Conservation (phyloP, 2,113 vertebrate genomes). For the Saccopteryx bilineata region DNA sequence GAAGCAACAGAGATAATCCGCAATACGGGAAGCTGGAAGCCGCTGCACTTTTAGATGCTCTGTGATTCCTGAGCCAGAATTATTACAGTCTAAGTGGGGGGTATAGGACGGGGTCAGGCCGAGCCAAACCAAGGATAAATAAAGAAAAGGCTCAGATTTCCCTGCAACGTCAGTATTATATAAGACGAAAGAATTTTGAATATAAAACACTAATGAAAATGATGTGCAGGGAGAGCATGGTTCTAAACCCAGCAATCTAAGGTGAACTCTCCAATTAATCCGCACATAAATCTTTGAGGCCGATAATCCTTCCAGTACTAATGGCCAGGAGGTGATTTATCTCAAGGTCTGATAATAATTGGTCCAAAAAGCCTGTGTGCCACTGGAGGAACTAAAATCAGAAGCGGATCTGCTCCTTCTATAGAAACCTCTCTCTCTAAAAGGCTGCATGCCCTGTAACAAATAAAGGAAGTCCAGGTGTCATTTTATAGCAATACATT, state of each 20-base stretch:
- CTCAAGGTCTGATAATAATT: constrained; percentile 78
- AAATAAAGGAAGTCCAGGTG: not conserved
- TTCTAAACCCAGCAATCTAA: constrained; percentile 90
- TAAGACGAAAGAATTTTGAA: constrained; percentile 91
- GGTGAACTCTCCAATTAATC: constrained; percentile 89
- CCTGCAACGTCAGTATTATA: constrained; percentile 89
- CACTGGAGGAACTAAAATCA: constrained; percentile 65
- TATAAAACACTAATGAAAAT: constrained; percentile 95
- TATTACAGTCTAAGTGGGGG: constrained; percentile 25
- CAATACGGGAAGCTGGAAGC: constrained; percentile 43
- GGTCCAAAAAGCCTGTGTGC: constrained; percentile 76
- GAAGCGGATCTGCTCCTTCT: constrained; percentile 67
- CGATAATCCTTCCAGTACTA: constrained; percentile 89
- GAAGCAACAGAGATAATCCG: constrained; percentile 71
- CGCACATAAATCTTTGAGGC: constrained; percentile 88
- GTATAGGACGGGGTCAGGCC: not conserved
- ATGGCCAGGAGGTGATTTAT: constrained; percentile 87
- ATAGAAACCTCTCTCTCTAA: constrained; percentile 16
- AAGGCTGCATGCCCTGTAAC: constrained; percentile 33
- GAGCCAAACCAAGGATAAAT: constrained; percentile 60
- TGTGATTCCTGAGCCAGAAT: not conserved
- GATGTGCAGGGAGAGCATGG: constrained; percentile 90
- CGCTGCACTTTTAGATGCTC: constrained; percentile 68
- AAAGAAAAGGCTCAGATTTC: constrained; percentile 84
- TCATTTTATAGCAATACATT: not conserved